Conservation (phyloP, 2,113 vertebrate species). For the Tiliqua scincoides region DNA sequence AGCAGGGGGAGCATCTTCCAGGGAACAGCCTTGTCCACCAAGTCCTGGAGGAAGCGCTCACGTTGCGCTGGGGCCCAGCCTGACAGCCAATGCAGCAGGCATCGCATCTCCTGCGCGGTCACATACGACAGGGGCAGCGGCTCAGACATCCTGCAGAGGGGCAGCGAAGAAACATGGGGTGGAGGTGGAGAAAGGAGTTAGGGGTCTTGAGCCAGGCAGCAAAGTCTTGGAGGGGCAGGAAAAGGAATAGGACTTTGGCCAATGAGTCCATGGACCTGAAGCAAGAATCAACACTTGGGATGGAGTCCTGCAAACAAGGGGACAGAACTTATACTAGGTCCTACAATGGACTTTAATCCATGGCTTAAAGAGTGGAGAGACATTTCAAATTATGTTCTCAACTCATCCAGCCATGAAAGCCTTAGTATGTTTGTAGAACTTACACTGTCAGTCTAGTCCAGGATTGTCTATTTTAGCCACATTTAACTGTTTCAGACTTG, state of each 20-base stretch:
- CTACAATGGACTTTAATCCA: no score
- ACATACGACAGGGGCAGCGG: conserved; percentile 78
- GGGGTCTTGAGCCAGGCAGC: not conserved
- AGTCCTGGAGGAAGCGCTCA: conserved; percentile 84
- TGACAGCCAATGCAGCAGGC: conserved; percentile 88
- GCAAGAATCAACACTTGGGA: no score
- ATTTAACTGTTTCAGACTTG: no score
- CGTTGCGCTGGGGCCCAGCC: conserved; percentile 80
- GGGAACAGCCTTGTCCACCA: conserved; percentile 88
- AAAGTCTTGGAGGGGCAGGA: not conserved
- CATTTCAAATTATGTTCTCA: no score
- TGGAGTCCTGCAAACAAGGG: no score
- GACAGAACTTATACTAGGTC: no score
- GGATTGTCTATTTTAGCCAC: no score
- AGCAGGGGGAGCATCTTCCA: conserved; percentile 87
- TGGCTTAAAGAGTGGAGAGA: no score
- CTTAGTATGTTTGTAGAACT: no score
- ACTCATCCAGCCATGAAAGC: no score
- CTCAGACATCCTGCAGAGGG: conserved; percentile 8
- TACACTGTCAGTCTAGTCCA: no score
- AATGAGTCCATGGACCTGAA: not conserved
- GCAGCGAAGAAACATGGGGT: not conserved
- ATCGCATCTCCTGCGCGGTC: conserved; percentile 87
- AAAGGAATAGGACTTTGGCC: no score
- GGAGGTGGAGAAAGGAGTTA: not conserved